These are phyloP conservation scores for Megalurothrips usitatus DNA, from an alignment of 2,888 invertebrate species.

Conservation along the genomic window DNA sequence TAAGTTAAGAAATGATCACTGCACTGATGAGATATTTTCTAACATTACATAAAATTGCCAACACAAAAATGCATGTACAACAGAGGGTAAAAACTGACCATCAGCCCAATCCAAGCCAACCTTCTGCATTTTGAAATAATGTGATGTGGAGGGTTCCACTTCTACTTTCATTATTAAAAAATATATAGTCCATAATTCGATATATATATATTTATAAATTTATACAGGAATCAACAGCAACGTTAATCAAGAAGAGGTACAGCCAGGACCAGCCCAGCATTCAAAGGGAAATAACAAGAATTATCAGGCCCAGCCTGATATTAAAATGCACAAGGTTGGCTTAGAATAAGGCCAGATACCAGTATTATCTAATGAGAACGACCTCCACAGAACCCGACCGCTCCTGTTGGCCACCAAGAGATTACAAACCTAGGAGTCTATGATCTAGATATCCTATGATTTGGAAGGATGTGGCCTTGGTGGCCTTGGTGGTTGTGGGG, in stretches of 20 bases:
- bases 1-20: no score
- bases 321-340: neutral
- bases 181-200: neutral
- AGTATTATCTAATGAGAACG: neutral
- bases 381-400: neutral
- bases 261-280: constrained; percentile 9
- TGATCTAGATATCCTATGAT: neutral
- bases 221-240: neutral
- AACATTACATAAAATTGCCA: neutral
- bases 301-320: constrained; percentile 19
- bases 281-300: neutral
- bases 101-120: neutral
- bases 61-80: neutral
- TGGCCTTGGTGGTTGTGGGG: neutral
- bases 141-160: neutral
- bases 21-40: neutral
- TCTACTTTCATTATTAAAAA: neutral
- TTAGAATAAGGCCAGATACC: neutral
- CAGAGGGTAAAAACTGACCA: neutral
- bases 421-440: neutral
- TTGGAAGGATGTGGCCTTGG: neutral
- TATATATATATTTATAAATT: neutral
- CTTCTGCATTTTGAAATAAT: neutral
- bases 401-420: neutral
- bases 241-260: neutral